These are phyloP conservation scores for Heliconius hermathena DNA, from an alignment of 1,140 invertebrate genomes.

Conservation along the genomic window DNA sequence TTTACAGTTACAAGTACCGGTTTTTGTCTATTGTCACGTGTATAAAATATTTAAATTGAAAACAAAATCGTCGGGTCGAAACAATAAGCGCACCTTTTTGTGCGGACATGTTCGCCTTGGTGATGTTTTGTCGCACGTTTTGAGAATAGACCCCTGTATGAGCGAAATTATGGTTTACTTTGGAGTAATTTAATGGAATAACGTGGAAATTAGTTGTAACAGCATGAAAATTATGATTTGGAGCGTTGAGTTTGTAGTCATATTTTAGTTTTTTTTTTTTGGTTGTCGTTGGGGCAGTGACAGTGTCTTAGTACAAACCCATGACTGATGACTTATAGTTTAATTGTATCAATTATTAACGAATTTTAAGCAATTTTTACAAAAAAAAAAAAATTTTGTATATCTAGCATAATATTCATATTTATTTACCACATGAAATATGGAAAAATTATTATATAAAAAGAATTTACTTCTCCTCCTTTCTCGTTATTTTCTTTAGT, in stretches of 20 bases:
- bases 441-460: too few species aligned
- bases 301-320: too few species aligned
- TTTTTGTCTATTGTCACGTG: slow-evolving; percentile 75
- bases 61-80: slow-evolving; percentile 74
- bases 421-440: too few species aligned
- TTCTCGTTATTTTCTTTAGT: too few species aligned
- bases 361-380: too few species aligned
- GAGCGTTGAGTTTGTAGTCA: slow-evolving; percentile 33
- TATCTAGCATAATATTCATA: too few species aligned
- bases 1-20: slow-evolving; percentile 78
- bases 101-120: slow-evolving; percentile 7
- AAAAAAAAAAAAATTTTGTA: too few species aligned
- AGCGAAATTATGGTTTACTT: not conserved
- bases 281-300: too few species aligned
- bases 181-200: not conserved
- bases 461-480: too few species aligned
- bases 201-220: slow-evolving; percentile 62
- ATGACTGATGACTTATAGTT: too few species aligned
- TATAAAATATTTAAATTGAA: slow-evolving; percentile 78
- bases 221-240: slow-evolving; percentile 57
- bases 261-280: not conserved
- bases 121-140: not conserved
- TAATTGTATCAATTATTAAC: too few species aligned
- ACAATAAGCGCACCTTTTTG: slow-evolving; percentile 66
- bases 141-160: not conserved